Evolutionary conservation across 1,140 invertebrate genomes (phyloP).

Genomic region (Hormaphis cornu): DNA sequence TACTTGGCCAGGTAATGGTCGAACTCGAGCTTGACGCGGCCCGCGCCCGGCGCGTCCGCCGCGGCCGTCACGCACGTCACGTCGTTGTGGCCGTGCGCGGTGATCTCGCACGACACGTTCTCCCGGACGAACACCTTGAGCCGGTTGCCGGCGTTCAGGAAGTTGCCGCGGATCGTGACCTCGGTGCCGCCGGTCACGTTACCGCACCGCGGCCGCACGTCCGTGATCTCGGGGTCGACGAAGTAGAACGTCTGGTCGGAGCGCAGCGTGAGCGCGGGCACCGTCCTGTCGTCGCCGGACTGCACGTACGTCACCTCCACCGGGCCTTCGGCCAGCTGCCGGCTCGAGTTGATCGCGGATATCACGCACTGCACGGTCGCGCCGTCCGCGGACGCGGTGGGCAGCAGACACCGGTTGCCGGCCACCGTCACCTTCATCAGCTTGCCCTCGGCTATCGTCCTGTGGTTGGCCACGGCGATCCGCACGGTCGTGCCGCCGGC

Average conservation of each 20-base stretch:
- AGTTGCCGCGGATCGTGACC: constrained; percentile 75
- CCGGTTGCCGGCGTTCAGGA: constrained; percentile 88
- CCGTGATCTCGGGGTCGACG: constrained; percentile 73
- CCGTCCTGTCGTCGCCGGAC: neutral
- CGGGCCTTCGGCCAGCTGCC: constrained; percentile 68
- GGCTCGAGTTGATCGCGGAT: too few relatives aligned
- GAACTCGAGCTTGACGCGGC: neutral
- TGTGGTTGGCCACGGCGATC: constrained; percentile 88
- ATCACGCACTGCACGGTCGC: too few relatives aligned
- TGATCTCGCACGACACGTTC: neutral
- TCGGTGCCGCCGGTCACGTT: constrained; percentile 87
- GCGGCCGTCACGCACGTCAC: neutral
- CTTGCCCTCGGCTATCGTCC: constrained; percentile 86
- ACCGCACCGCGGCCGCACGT: constrained; percentile 76
- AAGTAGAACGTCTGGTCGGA: constrained; percentile 72
- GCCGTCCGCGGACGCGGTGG: constrained; percentile 59
- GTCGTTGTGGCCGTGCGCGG: neutral
- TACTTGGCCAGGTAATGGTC: neutral
- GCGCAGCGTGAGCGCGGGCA: neutral
- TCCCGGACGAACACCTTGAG: constrained; percentile 83
- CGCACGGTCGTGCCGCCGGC: constrained; percentile 93
- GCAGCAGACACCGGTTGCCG: constrained; percentile 79
- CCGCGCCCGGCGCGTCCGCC: neutral
- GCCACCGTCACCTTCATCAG: constrained; percentile 67
- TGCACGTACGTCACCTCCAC: neutral